Evolutionary conservation across 2,888 invertebrate species (phyloP).

Genomic region (Melinopterus prodromus): DNA sequence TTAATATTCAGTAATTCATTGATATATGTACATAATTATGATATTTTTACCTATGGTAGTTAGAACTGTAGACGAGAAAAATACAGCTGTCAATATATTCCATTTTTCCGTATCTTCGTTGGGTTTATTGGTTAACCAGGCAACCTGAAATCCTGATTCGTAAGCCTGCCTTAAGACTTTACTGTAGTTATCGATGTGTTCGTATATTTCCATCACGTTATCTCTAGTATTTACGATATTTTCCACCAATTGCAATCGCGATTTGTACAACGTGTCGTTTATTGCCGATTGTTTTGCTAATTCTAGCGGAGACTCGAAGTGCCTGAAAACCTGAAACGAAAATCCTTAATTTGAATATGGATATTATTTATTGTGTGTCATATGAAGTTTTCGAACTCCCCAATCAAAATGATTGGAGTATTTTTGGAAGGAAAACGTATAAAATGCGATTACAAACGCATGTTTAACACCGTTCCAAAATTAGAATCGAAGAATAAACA

Average conservation of each 20-base stretch:
- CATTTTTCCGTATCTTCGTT: constrained; percentile 67
- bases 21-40: no score
- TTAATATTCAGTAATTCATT: no score
- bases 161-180: constrained; percentile 77
- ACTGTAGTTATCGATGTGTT: constrained; percentile 64
- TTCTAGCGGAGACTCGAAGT: constrained; percentile 82
- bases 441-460: constrained; percentile 15
- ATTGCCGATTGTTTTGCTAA: constrained; percentile 67
- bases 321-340: constrained; percentile 74
- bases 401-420: neutral
- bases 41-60: constrained; percentile 81
- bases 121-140: constrained; percentile 47
- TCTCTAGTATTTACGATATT: constrained; percentile 69
- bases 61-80: constrained; percentile 89
- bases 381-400: neutral
- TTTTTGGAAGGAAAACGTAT: neutral
- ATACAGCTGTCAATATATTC: constrained; percentile 85
- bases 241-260: constrained; percentile 68
- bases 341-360: constrained; percentile 15
- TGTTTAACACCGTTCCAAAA: neutral
- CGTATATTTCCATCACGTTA: constrained; percentile 65
- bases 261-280: constrained; percentile 58
- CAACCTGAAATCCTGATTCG: constrained; percentile 68
- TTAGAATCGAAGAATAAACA: neutral
- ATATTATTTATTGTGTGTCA: neutral